phyloP scores from a whole-genome alignment of 2,888 invertebrate species.

The Tiphia femorata region DNA sequence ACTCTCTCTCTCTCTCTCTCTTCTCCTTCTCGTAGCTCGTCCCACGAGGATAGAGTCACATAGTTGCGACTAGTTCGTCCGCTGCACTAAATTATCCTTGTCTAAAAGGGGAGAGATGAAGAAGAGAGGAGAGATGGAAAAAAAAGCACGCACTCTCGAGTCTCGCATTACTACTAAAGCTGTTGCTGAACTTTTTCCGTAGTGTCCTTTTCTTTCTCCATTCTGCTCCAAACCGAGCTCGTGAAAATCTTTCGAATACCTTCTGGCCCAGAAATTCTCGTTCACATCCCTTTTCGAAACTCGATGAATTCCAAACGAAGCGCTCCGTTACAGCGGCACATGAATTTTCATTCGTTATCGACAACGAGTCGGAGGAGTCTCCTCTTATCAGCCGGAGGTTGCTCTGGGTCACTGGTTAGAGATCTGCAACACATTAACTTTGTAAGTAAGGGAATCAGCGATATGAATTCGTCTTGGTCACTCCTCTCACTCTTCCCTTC shows the following conservation, averaged over 20 bases:
- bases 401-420: constrained; percentile 21
- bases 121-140: not conserved
- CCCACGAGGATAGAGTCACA: constrained; percentile 10
- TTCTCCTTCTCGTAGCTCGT: not conserved
- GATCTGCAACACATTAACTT: constrained; percentile 20
- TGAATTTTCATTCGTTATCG: constrained; percentile 32
- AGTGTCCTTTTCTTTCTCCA: not conserved
- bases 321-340: too few relatives aligned
- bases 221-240: not conserved
- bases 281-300: not conserved
- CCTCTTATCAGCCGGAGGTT: constrained; percentile 31
- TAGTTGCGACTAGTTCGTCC: constrained; percentile 32
- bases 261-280: too few relatives aligned
- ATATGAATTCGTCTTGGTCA: constrained; percentile 13
- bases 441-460: constrained; percentile 15
- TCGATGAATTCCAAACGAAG: too few relatives aligned
- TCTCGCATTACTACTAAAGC: constrained; percentile 38
- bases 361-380: not conserved
- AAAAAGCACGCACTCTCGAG: not conserved
- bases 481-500: constrained; percentile 14
- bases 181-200: too few relatives aligned
- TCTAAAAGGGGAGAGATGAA: too few relatives aligned
- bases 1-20: not conserved
- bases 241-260: too few relatives aligned
- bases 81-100: constrained; percentile 19